Base-by-base conservation (phyloP, 1,140 invertebrate genomes). In the Dryas iulia region DNA sequence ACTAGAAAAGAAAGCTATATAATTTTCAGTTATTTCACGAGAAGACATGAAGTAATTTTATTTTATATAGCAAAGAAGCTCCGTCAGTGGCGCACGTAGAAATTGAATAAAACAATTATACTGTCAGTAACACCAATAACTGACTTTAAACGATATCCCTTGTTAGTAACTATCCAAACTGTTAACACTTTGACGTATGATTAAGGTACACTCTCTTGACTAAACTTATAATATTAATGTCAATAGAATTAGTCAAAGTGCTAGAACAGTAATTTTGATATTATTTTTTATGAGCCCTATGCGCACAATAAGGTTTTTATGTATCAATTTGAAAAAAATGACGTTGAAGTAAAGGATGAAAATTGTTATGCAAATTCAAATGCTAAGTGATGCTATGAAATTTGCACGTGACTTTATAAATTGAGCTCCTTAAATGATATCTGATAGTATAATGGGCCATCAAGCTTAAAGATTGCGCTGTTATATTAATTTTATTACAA, bases 391-490 rank as follows among this genome's bases (percentile, higher is more conserved):
- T 24, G 18, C 59, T 66, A 47, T 74, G 69, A 74, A 73, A 61
- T 54, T 65, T 62, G 66, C 28, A 74, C 69, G 72, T 74, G 68
- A 71, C 57, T 53, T 61, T 39, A 68, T 71, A 71, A 74, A 71
- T 64, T 69, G 53, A 61, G 59, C 58, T 47, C 62, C 59, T 74
- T 67, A 26, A 53, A 53, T 56, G 57, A 39, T 39, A 33, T 54
- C 26, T 30, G 53, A 30, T 54, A 30, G 6, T 12, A 56, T 39
- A 39, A 39, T 35, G 23, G 24, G 14, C 59, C 23, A 39, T 47
- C n/a, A 60, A 39, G 25, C 25, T 60, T 35, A 31, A 59, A 21
- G 35, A 31, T 58, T 26, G 30, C n/a, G 21, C 21, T 61, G 33
- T 25, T 35, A 61, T 47, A 21, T 47, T 47, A 47, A 47, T 47